Base-by-base conservation (phyloP, 2,888 invertebrate species). In the Lasioglossum lativentre region DNA sequence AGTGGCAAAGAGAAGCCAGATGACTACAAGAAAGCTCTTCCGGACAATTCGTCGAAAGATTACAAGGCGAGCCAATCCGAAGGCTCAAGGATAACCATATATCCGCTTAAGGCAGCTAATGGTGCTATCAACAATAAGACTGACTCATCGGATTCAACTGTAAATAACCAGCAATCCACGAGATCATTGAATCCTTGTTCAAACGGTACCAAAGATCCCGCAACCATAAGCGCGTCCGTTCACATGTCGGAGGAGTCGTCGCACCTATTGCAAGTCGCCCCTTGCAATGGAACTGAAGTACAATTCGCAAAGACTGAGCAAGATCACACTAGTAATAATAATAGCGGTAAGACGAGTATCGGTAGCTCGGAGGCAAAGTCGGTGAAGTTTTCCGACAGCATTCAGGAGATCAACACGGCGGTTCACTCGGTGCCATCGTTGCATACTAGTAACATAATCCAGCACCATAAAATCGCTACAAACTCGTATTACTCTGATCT, bases 291-390 rank as follows among this genome's bases (percentile, higher is more conserved):
- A 78, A 79, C 80, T 16, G 86, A 86, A 86, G 79, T 82, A 86
- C 82, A 86, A 82, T 75, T 75, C 66, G 45, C 72, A 52, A 86
- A 86, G 86, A 86, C 82, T 86, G 86, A 82, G 19, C 79, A 86
- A 75, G 82, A 85, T 68, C 59, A 63, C 79, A 82, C 56, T 82
- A 85, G 59, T 85, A 85, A 77, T 86, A 77, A 78, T 85, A 85
- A 68, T 82, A 85, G 78, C 86, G 82, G 82, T 79, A 86, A 86
- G 78, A 56, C 59, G 16, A 83, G 34, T 77, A 23, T 74, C 78
- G 42, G n/a, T 80, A 85, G 56, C 27, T 27, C 78, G 1, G 87
- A 86, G 59, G 45, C 42, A 6, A 83, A 79, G 38, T 76, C 83
- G 10, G 86, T 83, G 0, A 86, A 83, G 63, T 87, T 80, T 38